Conservation (phyloP, 2,113 vertebrate genomes). For the Penelope pileata region DNA sequence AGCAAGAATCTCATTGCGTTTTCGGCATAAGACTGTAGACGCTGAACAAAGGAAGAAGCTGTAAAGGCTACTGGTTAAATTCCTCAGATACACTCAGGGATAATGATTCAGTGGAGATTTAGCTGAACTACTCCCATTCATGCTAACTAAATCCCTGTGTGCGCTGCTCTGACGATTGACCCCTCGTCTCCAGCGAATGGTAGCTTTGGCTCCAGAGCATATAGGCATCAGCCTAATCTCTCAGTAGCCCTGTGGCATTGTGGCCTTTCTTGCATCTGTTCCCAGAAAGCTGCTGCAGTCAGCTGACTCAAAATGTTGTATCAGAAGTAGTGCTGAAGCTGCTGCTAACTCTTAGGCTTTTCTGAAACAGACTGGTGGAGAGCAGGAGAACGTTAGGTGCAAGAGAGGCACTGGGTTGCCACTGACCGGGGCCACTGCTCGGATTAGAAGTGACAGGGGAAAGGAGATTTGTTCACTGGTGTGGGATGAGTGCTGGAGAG, state of each 20-base stretch:
- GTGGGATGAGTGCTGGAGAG: not conserved
- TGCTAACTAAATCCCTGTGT: slow-evolving; percentile 12
- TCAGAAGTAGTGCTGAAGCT: not conserved
- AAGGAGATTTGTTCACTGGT: not conserved
- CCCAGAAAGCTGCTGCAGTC: not conserved
- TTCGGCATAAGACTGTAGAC: not conserved
- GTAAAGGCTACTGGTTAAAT: slow-evolving; percentile 53
- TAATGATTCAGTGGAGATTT: slow-evolving; percentile 34
- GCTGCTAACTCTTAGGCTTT: not conserved
- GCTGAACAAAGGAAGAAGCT: slow-evolving; percentile 41
- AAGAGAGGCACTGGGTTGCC: not conserved
- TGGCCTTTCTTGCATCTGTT: not conserved
- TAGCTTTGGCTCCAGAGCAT: not conserved
- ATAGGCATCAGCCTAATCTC: not conserved
- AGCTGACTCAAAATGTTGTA: not conserved
- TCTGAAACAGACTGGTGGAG: not conserved
- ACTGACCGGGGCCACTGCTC: not conserved
- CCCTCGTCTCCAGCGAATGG: not conserved
- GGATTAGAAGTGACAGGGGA: not conserved
- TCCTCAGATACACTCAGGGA: slow-evolving; percentile 39
- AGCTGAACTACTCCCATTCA: slow-evolving; percentile 37
- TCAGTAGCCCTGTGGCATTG: not conserved
- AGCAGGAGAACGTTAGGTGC: not conserved
- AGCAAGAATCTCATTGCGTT: slow-evolving; percentile 30
- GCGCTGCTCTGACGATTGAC: not conserved